Percentiles rank a stretch among this genome's conserved stretches.
Conservation (phyloP, 2,888 invertebrate genomes). For the Vannuccia rotundouncinata region DNA sequence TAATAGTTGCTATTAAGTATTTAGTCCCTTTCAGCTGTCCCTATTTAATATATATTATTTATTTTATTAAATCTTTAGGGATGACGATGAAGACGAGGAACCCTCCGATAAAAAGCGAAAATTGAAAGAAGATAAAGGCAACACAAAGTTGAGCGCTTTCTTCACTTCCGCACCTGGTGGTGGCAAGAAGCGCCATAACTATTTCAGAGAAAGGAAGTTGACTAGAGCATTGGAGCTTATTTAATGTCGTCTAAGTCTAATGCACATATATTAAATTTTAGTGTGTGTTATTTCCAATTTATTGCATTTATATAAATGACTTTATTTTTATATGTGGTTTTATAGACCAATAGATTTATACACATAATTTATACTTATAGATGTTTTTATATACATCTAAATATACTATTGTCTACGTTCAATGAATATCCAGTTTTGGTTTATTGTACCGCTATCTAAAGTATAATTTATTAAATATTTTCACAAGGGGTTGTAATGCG, state of each 20-base stretch:
- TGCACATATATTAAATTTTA: not conserved
- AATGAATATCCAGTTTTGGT: too few species aligned
- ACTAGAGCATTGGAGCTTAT: not conserved
- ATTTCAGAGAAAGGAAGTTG: slow-evolving; percentile 19
- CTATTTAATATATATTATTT: too few species aligned
- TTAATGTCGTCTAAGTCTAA: not conserved
- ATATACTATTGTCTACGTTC: too few species aligned
- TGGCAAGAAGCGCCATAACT: slow-evolving; percentile 27
- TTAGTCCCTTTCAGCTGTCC: too few species aligned
- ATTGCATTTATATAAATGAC: not conserved
- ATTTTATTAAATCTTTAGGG: not conserved
- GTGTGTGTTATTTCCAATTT: not conserved
- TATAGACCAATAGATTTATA: too few species aligned
- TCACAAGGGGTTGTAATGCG: too few species aligned
- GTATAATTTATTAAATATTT: too few species aligned
- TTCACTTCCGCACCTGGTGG: not conserved
- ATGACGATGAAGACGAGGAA: slow-evolving; percentile 1
- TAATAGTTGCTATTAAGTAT: too few species aligned
- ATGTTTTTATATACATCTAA: too few species aligned
- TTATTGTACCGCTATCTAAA: too few species aligned
- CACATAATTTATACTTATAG: too few species aligned
- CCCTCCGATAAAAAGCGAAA: not conserved
- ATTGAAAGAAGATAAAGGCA: not conserved
- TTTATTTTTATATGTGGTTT: not conserved
- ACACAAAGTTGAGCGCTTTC: not conserved